Base-by-base conservation (phyloP, 1,140 invertebrate genomes). In the Drosophila tani region DNA sequence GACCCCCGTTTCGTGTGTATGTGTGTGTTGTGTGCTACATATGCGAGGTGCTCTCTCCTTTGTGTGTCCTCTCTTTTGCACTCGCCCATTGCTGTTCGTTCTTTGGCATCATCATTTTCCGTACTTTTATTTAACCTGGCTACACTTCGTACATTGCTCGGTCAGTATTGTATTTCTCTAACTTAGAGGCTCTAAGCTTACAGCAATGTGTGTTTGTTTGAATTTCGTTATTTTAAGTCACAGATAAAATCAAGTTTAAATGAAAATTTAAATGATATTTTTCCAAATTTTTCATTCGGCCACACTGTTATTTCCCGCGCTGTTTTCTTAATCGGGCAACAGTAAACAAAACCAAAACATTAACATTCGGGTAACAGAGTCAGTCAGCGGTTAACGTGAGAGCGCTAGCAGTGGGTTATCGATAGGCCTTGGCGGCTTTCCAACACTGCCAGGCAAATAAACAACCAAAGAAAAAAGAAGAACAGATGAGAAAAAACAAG, bases 1-100 rank as follows among this genome's bases (percentile, higher is more conserved):
- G 87, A 91, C 86, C 87, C 86, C 87, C 87, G 86, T 91, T 90
- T 73, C 74, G 65, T 77, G 66, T 75, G 78, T 79, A 70, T 77
- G 67, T 80, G 71, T 75, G 70, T 74, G 64, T 83, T 73, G 67
- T 82, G 75, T 79, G 80, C 81, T 82, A 82, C 71, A 79, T 77
- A 66, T 82, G 82, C 63, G 64, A 66, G 51, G 21, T 43, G 27
- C 45, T 47, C 38, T 68, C 65, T 68, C 59, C 9, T 58, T 58
- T 75, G 51, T 68, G 51, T 19, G 55, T 45, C 58, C 68, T 71
- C 66, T 77, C 65, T 82, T 50, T 73, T 55, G 45, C 38, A 51
- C 64, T 68, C 79, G 78, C 43, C 5, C 53, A 6, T 17, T 67
- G 24, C 41, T 9, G 14, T 40, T 40, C n/a, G 27, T 51, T 74